phyloP scores from a whole-genome alignment of 2,888 invertebrate genomes.

The Ischnura elegans region DNA sequence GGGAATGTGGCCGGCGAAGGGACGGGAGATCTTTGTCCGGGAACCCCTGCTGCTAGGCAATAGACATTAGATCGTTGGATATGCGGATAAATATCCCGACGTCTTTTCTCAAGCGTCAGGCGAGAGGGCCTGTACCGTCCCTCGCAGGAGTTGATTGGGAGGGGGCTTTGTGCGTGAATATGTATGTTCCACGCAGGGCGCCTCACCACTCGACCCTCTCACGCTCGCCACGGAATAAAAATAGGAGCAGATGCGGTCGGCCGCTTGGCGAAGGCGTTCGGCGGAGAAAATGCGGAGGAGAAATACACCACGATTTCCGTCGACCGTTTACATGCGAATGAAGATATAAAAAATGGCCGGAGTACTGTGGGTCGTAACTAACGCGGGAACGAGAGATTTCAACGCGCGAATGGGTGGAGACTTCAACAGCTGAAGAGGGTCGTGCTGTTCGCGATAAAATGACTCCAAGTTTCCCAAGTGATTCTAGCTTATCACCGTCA shows the following conservation, averaged over 20 bases:
- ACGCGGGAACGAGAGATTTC: not conserved
- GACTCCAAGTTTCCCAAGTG: not conserved
- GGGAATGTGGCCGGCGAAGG: not conserved
- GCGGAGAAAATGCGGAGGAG: not conserved
- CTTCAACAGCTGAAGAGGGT: not conserved
- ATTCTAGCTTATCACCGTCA: not conserved
- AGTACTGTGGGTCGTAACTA: not conserved
- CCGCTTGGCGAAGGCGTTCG: constrained; percentile 14
- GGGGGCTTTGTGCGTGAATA: constrained; percentile 41
- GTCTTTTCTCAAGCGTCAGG: constrained; percentile 41
- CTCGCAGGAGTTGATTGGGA: constrained; percentile 55
- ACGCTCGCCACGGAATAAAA: not conserved
- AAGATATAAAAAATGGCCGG: not conserved
- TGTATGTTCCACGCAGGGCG: constrained; percentile 9
- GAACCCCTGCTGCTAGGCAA: constrained; percentile 59
- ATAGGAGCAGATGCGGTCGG: constrained; percentile 26
- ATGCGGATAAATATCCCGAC: constrained; percentile 58
- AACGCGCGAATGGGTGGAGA: not conserved
- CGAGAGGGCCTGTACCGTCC: not conserved
- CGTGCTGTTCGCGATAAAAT: not conserved
- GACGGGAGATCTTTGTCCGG: constrained; percentile 14
- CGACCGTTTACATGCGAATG: not conserved
- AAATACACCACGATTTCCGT: not conserved
- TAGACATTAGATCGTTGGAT: constrained; percentile 67
- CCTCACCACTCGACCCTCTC: not conserved